These are phyloP conservation scores for Dascyllus trimaculatus DNA, from an alignment of 2,113 vertebrate species.

Conservation along the genomic window DNA sequence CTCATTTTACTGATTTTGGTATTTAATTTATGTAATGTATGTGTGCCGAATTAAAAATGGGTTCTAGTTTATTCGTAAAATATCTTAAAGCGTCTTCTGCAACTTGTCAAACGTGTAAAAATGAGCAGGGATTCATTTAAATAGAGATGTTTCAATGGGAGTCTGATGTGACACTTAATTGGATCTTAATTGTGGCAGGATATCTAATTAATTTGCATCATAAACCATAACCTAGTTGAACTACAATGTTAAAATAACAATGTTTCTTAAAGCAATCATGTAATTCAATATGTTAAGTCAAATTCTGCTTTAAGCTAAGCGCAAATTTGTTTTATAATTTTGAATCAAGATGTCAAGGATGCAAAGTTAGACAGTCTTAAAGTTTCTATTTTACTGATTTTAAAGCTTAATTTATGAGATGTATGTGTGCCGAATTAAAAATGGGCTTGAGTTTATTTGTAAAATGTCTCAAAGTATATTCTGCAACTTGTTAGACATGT, in stretches of 20 bases:
- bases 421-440: not conserved
- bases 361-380: too few species aligned
- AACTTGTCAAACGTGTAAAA: not conserved
- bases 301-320: too few species aligned
- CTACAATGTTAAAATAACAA: too few species aligned
- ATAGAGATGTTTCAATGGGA: not conserved
- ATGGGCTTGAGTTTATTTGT: not conserved
- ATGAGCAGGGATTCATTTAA: not conserved
- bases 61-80: not conserved
- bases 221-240: not conserved
- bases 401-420: not conserved
- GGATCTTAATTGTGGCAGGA: not conserved
- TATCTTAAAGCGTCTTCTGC: rapidly evolving
- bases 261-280: too few species aligned
- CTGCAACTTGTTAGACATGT: rapidly evolving
- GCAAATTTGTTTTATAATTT: too few species aligned
- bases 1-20: rapidly evolving
- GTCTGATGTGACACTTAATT: not conserved
- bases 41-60: not conserved
- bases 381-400: too few species aligned
- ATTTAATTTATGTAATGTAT: not conserved
- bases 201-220: too few species aligned
- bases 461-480: not conserved
- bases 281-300: too few species aligned
- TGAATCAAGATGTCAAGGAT: too few species aligned